phyloP scores from a whole-genome alignment of 2,797 vertebrate species.

The Pangasius larnaudii region DNA sequence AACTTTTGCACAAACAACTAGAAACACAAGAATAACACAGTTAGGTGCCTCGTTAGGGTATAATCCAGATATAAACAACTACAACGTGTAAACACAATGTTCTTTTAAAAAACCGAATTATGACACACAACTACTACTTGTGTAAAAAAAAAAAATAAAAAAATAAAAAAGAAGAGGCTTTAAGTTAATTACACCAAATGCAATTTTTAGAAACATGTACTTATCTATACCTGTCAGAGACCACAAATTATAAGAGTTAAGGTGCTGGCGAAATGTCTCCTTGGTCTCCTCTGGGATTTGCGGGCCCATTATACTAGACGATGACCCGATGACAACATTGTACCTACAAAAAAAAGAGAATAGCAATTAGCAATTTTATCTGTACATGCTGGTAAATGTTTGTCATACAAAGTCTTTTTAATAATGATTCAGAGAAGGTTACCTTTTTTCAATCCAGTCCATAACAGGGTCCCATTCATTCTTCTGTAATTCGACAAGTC shows the following conservation, averaged over 20 bases:
- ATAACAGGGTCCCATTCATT: constrained; percentile 94
- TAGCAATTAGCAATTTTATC: not conserved
- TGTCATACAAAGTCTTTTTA: not conserved
- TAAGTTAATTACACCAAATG: not conserved
- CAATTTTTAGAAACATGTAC: not conserved
- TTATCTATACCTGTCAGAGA: constrained; percentile 85
- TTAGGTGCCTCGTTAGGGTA: not conserved
- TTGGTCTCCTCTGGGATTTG: constrained; percentile 86
- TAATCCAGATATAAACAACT: not conserved
- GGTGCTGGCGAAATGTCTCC: constrained; percentile 85
- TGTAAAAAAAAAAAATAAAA: too few species aligned
- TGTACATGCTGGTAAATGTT: not conserved
- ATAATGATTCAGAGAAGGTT: constrained; percentile 20
- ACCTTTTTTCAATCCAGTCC: constrained; percentile 92
- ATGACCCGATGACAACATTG: constrained; percentile 86
- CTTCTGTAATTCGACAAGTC: constrained; percentile 90
- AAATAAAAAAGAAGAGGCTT: not conserved
- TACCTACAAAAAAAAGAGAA: constrained; percentile 76
- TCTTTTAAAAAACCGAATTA: not conserved
- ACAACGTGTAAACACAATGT: not conserved
- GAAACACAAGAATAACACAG: not conserved
- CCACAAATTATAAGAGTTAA: constrained; percentile 92
- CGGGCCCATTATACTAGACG: constrained; percentile 89
- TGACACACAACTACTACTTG: not conserved
- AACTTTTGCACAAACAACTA: not conserved